Base-by-base conservation (phyloP, 2,113 vertebrate genomes). In the Corythoichthys haematopterus region DNA sequence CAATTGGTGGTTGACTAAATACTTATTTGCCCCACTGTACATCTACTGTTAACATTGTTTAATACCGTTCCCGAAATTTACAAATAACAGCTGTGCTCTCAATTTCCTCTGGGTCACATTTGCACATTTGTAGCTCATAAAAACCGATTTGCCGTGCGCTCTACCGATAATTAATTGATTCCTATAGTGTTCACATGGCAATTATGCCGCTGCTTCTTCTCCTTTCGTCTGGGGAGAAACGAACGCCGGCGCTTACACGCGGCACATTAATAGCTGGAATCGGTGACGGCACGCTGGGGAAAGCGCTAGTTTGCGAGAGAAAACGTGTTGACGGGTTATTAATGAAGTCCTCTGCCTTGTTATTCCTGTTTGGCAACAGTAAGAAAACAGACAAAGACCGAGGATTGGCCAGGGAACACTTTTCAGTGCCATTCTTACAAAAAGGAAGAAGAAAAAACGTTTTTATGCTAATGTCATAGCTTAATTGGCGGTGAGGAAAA, bases 401-500 rank as follows among this genome's bases (percentile, higher is more conserved):
- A 80, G 64, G 72, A 84, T 79, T 84, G 66, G 76, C 86, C 84
- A 77, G 85, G 84, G 88, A 91, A 91, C 81, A 90, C 87, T 84
- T 77, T 89, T 80, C 88, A 83, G 90, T 92, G 93, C 93, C 90
- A 91, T 91, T 93, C 91, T 94, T 92, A 89, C 83, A 90, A 94
- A 93, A 66, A 94, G 91, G 93, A 93, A 91, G 92, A 94, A 93
- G 20, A 28, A 93, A 94, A 95, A 94, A 92, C 91, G 90, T 92
- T 87, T 95, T 96, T 95, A 96, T 98, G 94, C 93, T 96, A 96
- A 96, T 94, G 93, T 94, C 92, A 91, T 43, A 91, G 90, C 93
- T 94, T 96, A 98, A 95, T 94, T 97, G 96, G 95, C 95, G 94
- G 98, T 95, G 94, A 92, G 94, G 43, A 94, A 97, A 97, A 96